Evolutionary conservation across 2,888 invertebrate genomes (phyloP), one percentile per base, ranked within the genome.

Genomic region (Microplitis deprimator): DNA sequence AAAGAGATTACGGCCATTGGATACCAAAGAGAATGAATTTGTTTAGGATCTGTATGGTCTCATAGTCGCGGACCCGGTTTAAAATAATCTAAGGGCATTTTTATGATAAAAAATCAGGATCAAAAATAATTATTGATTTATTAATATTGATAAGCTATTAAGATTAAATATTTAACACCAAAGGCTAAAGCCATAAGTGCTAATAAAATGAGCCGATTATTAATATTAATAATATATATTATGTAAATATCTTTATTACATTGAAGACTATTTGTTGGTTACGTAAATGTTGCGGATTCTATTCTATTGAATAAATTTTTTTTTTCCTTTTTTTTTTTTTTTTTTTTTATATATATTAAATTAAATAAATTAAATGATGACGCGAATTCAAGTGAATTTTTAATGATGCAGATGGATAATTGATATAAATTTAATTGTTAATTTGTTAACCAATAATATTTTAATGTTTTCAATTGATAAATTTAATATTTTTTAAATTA

Each of bases 21-120:
- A 83, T 82, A 84, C 84, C 86, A 83, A 86, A 84, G 76, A 82
- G 80, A 68, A 13, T 50, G 10, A 13, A 13, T 50, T 50, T 50
- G 29, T 50, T 50, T 50, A 50, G 50, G 50, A 50, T 50, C 50
- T 50, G 13, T 13, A 13, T 50, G 50, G 50, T 50, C 50, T 50
- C 50, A 13, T 50, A 29, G 29, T 29, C 29, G 29, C 29, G 29
- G 29, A 29, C 29, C 29, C 13, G 13, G 5, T 50, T 50, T 50
- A 50, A 50, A 50, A 13, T 50, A 50, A 13, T 50, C 13, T 8
- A 65, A 65, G 65, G 65, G 13, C 65, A 17, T 65, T 65, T 62
- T 20, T 16, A 62, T 62, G 10, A 62, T 62, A 16, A 20, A 62
- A 62, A 16, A 62, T 4, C n/a, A 62, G 7, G 20, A 62, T 62